Evolutionary conservation across 1,140 invertebrate species (phyloP).

Genomic region (Venturia canescens): DNA sequence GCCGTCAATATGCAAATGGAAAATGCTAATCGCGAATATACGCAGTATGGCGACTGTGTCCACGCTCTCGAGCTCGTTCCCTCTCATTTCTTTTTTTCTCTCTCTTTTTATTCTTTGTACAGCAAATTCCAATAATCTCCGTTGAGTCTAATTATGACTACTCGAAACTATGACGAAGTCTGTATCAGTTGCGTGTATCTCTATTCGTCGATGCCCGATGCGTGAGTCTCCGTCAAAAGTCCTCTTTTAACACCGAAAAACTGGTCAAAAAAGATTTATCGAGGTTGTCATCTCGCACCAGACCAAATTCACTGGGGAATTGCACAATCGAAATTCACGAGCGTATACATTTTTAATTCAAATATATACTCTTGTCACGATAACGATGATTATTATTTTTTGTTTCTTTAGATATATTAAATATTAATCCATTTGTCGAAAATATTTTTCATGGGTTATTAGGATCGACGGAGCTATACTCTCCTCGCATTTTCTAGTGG

Average conservation of each 20-base stretch:
- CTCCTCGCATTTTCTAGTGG: no score
- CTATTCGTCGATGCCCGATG: not conserved
- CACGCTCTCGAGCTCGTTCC: not conserved
- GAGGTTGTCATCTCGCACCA: no score
- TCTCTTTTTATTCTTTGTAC: not conserved
- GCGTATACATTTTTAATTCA: no score
- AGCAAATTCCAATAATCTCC: conserved; percentile 11
- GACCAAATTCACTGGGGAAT: no score
- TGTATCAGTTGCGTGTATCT: not conserved
- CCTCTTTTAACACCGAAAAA: not conserved
- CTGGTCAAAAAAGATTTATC: no score
- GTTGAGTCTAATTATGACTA: conserved; percentile 16
- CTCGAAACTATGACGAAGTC: conserved; percentile 8
- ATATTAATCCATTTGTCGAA: no score
- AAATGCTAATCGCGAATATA: conserved; percentile 73
- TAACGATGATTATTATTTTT: no score
- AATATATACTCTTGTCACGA: no score
- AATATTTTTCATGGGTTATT: no score
- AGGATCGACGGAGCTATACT: no score
- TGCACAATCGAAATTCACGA: no score
- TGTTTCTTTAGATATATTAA: no score
- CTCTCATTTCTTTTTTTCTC: not conserved
- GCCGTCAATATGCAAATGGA: conserved; percentile 77
- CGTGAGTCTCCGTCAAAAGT: not conserved
- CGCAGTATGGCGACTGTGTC: conserved; percentile 57